Conservation (phyloP, 2,797 vertebrate genomes). For the Chelmon rostratus region DNA sequence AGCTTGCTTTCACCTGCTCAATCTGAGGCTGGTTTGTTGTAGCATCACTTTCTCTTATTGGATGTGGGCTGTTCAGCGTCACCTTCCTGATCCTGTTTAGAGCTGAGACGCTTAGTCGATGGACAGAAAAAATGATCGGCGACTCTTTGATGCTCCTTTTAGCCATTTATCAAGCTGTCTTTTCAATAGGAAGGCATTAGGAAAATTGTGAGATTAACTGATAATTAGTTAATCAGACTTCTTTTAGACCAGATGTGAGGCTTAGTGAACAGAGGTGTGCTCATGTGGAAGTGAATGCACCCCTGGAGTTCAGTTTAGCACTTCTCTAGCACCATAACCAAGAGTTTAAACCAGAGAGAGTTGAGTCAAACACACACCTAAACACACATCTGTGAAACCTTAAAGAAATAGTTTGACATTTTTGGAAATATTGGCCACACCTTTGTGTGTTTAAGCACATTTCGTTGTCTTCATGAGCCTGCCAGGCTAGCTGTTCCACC, state of each 20-base stretch:
- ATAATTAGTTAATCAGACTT: too few relatives aligned
- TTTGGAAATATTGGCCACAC: neutral
- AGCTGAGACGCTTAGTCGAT: neutral
- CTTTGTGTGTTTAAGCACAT: too few relatives aligned
- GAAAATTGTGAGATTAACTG: too few relatives aligned
- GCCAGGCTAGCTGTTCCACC: too few relatives aligned
- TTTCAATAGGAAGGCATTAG: too few relatives aligned
- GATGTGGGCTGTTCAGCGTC: neutral
- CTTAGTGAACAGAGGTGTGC: too few relatives aligned
- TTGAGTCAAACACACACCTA: neutral
- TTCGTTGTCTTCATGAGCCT: too few relatives aligned
- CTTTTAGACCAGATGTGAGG: too few relatives aligned
- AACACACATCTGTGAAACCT: neutral
- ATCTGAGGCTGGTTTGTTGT: neutral
- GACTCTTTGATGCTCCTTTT: neutral
- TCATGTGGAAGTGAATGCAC: neutral
- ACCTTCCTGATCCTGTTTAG: neutral
- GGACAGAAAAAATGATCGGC: neutral
- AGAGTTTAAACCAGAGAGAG: neutral
- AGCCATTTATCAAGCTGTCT: neutral
- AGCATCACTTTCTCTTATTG: neutral
- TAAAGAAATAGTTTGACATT: neutral
- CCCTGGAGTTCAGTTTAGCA: neutral
- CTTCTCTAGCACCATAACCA: neutral
- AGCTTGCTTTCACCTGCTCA: neutral